Evolutionary conservation across 2,888 invertebrate genomes (phyloP).

Genomic region (Incurvaria masculella): DNA sequence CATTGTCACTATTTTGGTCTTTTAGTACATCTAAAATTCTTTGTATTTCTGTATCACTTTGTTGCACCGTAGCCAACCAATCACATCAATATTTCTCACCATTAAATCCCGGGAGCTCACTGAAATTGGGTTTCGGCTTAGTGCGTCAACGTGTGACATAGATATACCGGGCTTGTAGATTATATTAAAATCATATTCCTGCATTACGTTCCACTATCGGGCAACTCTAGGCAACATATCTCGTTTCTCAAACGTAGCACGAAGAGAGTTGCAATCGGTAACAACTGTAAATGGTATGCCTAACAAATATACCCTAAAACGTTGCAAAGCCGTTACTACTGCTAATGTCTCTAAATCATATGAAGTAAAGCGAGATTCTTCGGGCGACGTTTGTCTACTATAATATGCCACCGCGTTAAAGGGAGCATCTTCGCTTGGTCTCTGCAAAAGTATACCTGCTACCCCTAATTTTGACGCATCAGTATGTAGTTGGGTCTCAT

Average conservation of each 20-base stretch:
- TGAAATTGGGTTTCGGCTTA: neutral
- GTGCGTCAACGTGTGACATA: slow-evolving; percentile 1
- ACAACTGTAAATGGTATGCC: slow-evolving; percentile 1
- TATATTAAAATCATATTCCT: slow-evolving; percentile 1
- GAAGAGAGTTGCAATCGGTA: slow-evolving; percentile 1
- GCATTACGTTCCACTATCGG: slow-evolving; percentile 2
- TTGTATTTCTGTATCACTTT: neutral
- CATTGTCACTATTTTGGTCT: neutral
- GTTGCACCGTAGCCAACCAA: slow-evolving; percentile 1
- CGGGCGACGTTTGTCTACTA: too few relatives aligned
- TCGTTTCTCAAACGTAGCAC: slow-evolving; percentile 2
- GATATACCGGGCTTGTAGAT: neutral
- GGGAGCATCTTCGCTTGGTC: too few relatives aligned
- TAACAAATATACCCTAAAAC: slow-evolving; percentile 3
- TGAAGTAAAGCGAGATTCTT: neutral
- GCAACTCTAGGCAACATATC: slow-evolving; percentile 3
- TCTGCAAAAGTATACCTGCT: slow-evolving; percentile 21
- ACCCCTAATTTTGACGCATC: slow-evolving; percentile 22
- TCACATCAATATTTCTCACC: too few relatives aligned
- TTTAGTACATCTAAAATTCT: neutral
- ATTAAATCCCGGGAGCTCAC: neutral
- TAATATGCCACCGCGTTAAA: too few relatives aligned
- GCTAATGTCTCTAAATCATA: slow-evolving; percentile 5
- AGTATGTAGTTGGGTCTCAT: slow-evolving; percentile 22
- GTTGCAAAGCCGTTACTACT: slow-evolving; percentile 3